Base-by-base conservation (phyloP, 2,797 vertebrate species). In the Enteromius radiatus region DNA sequence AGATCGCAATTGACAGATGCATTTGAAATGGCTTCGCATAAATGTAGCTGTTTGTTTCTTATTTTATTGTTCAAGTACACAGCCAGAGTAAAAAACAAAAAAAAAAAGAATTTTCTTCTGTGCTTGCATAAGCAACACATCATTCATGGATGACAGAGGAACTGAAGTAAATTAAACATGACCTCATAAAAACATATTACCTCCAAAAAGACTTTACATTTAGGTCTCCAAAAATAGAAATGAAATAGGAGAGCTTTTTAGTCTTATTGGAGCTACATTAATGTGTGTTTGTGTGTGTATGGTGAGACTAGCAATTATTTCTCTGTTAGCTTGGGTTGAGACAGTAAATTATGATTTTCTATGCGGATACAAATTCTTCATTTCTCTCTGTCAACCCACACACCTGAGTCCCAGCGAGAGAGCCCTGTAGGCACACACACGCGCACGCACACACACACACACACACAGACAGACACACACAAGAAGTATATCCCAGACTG, bases 341-440 rank as follows among this genome's bases (percentile, higher is more conserved):
- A 84, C 47, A 59, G 33, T 80, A 87, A 88, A 88, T 81, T 86
- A 83, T 49, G 64, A 87, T 87, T 80, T 76, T 84, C 33, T 78
- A 79, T 86, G 78, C 79, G 41, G 78, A 87, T 85, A 77, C 80
- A 84, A 88, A 79, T 86, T 81, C 78, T 78, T 85, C 74, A 86
- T 88, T 84, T 89, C 76, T 85, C 65, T 36, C 80, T 65, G 56
- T 83, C 74, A 64, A 77, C 75, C 64, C 80, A 82, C 80, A 87
- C 89, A 88, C 88, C 87, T 89, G 86, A 83, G 84, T 86, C 84
- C 85, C 85, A 52, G 31, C 61, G 65, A 67, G 76, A 76, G 36
- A 33, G 67, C 23, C 86, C 59, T 73, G 69, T 38, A 83, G 81
- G 75, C 52, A 23, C 21, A 43, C n/a, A 33, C 47, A 47, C 59